Base-by-base conservation (phyloP, 2,888 invertebrate species). In the Cynaeus angustus region DNA sequence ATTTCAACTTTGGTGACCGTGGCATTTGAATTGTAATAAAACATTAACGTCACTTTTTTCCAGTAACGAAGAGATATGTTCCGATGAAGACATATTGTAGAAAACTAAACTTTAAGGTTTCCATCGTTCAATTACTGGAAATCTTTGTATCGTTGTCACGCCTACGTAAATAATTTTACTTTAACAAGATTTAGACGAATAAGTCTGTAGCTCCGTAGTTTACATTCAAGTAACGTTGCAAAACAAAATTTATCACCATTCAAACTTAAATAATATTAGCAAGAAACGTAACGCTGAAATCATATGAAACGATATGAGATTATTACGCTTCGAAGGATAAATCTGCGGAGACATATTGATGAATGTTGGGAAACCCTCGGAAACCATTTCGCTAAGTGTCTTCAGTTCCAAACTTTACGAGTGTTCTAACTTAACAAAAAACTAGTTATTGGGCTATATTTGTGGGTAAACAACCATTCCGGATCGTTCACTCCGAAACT, bases 1-100 rank as follows among this genome's bases (percentile, higher is more conserved):
- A 74, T 67, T 73, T 75, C 53, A 77, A 69, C 68, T 72, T 74
- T 33, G 73, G 74, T 37, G 73, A 70, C 16, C 70, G 72, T 43
- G 72, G 71, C 71, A 72, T 75, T 52, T 64, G 64, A 52, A 52
- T 43, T 45, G n/a, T n/a, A 50, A 38, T 38, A 30, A 1, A 38
- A 43, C 38, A 52, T 41, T 41, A 64, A 64, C 10, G 52, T 38
- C 50, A 59, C 46, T 50, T 52, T 41, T 52, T 64, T 12, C 5
- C 41, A 16, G 41, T 58, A 16, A 58, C 14, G 45, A 58, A 45
- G 58, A 58, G 28, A 61, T 37, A 61, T 48, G 48, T 33, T 61
- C 10, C 61, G 37, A 50, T 16, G 14, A 9, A 10, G 13, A 50
- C 38, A 7, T 37, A 48, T 48, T 28, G 62, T 50, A 16, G 37